Evolutionary conservation across 2,888 invertebrate species (phyloP), one percentile per base, ranked within the genome.

Genomic region (Torymus auratus): DNA sequence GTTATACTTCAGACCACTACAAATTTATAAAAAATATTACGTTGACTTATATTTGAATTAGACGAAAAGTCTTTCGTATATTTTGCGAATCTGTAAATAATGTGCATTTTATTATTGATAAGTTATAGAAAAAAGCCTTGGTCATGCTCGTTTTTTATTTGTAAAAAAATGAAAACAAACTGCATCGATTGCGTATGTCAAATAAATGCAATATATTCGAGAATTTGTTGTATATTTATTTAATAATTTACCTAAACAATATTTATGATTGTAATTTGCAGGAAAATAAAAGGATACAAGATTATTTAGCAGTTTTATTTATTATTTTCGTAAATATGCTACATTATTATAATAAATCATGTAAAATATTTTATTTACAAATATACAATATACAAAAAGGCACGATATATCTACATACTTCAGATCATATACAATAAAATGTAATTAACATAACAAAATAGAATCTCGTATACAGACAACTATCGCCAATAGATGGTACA

Each of bases 341-440:
- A 89, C 88, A 88, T 86, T 86, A 87, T 86, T 88, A 86, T 85
- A 86, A 87, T 88, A 87, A 88, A 88, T 87, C 85, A 87, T 89
- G 87, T 89, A 88, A 89, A 89, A 87, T 88, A 89, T 88, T 88
- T 87, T 90, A 89, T 90, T 86, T 89, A 90, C 90, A 90, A 89
- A 90, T 90, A 86, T 90, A 90, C 90, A 90, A 88, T 89, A 86
- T 90, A 90, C 87, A 90, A 89, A 87, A 90, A 90, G 90, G 90
- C 89, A 90, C 90, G 85, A 87, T 88, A 89, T 90, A 89, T 90
- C 89, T 90, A 90, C 88, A 89, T 87, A 89, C 85, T 88, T 88
- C 87, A 85, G 88, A 88, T 88, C 88, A 88, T 89, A 86, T 88
- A 88, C 86, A 88, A 86, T 86, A 86, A 88, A 87, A 86, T 86